Evolutionary conservation across 2,113 vertebrate genomes (phyloP), one percentile per base, ranked within the genome.

Genomic region (Apteryx owenii): DNA sequence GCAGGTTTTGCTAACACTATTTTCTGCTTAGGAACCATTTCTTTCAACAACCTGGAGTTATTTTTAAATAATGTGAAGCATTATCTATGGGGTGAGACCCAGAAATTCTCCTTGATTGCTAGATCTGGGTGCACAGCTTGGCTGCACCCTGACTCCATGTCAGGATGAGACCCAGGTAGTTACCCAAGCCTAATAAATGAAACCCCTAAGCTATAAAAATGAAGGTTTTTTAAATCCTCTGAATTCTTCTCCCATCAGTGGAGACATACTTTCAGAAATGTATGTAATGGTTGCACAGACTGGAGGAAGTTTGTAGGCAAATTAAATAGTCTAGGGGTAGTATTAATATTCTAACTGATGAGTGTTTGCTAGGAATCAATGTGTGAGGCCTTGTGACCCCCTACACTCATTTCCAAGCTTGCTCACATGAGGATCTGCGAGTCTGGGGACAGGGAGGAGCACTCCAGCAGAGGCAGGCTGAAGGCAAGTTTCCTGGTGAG

Each of bases 121-220:
- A 44, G 31, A 9, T 84, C 31, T n/a, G 9, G 5, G 20, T 75
- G 2, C 16, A n/a, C 13, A n/a, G 16, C 29, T 73, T 75, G 21
- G 29, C 7, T 87, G 23, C 31, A 20, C 42, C 4, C 1, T 38
- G 54, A 46, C 12, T 51, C 31, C 10, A 15, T 28, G 17, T 53
- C 36, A 60, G 33, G 10, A 36, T 28, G 33, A 53, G 19, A 60
- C 15, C 1, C 17, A 22, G 38, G 13, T 20, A 68, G 38, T 23
- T 72, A n/a, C 14, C 7, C 12, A 62, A 11, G 12, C 19, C 0
- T 0, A n/a, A 50, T 31, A 21, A 4, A 40, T 64, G 46, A 69
- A 79, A 9, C 20, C 12, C 9, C 0, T 0, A 40, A 50, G 28
- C 29, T 5, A 46, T 75, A 46, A 61, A 78, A 78, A 61, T 11